A percentile compares a stretch with the other conserved stretches of the same genome.
These are phyloP conservation scores for Morinoia aosen DNA, from an alignment of 2,888 invertebrate species.

Conservation along the genomic window DNA sequence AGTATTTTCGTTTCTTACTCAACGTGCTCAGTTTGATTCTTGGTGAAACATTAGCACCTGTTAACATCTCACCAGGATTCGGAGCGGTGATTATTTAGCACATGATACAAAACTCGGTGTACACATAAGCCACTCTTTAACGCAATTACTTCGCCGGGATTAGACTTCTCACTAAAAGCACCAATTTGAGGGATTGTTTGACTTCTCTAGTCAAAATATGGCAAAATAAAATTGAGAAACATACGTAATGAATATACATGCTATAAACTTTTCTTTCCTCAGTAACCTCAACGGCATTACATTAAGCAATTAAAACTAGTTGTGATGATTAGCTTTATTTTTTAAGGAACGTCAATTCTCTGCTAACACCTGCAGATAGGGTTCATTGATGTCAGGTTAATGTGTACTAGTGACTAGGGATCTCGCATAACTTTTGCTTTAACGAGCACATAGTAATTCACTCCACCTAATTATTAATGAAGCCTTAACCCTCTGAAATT, in stretches of 20 bases:
- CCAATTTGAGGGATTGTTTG: neutral
- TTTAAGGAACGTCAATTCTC: no score
- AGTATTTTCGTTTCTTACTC: no score
- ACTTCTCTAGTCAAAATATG: conserved; percentile 18
- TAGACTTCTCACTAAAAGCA: neutral
- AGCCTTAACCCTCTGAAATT: no score
- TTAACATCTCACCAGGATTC: neutral
- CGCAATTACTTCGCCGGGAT: neutral
- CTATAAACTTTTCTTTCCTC: neutral
- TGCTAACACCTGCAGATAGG: no score
- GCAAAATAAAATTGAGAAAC: neutral
- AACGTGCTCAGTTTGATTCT: no score
- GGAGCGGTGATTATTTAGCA: neutral
- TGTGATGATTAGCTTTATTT: neutral
- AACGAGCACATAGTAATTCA: no score
- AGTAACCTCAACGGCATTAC: neutral
- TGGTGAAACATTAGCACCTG: no score
- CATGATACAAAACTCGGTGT: neutral
- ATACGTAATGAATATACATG: neutral
- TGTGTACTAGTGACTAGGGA: no score
- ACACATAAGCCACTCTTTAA: neutral
- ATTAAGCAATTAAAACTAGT: neutral
- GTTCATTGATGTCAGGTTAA: no score
- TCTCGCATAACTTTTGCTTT: no score
- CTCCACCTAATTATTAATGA: no score